A percentile compares a stretch with the other conserved stretches of the same genome.
Evolutionary conservation across 2,797 vertebrate species (phyloP).

Genomic region (Etheostoma perlongum): DNA sequence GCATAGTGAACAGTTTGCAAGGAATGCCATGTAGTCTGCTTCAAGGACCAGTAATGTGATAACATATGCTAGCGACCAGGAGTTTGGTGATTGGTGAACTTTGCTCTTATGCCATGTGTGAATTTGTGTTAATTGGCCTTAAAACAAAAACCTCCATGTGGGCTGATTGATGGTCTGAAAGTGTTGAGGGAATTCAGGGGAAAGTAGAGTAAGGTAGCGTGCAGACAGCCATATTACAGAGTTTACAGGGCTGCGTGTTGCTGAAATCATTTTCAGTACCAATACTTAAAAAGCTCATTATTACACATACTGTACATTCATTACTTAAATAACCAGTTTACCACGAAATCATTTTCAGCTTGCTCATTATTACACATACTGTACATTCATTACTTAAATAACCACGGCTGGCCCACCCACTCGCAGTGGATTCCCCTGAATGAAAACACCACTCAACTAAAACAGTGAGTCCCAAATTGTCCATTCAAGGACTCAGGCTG

Average conservation of each 20-base stretch:
- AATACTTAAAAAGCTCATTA: slow-evolving; percentile 42
- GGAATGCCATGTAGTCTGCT: slow-evolving; percentile 62
- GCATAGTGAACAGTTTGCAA: slow-evolving; percentile 87
- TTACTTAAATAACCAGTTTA: slow-evolving; percentile 62
- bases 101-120: slow-evolving; percentile 75
- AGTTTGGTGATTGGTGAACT: slow-evolving; percentile 63
- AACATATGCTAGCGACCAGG: slow-evolving; percentile 58
- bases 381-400: slow-evolving; percentile 70
- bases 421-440: slow-evolving; percentile 19
- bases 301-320: slow-evolving; percentile 67
- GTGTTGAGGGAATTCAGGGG: slow-evolving; percentile 57
- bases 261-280: slow-evolving; percentile 47
- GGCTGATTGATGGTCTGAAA: slow-evolving; percentile 69
- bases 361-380: slow-evolving; percentile 48
- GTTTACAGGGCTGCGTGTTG: slow-evolving; percentile 62
- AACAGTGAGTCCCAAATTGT: slow-evolving; percentile 5
- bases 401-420: slow-evolving; percentile 32
- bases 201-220: slow-evolving; percentile 69
- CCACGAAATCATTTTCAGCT: slow-evolving; percentile 35
- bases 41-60: slow-evolving; percentile 68
- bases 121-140: slow-evolving; percentile 80
- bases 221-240: slow-evolving; percentile 77
- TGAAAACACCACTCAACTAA: slow-evolving; percentile 22
- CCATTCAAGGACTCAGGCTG: background rate
- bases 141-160: slow-evolving; percentile 47